phyloP scores from a whole-genome alignment of 1,140 invertebrate species.

The Sinella curviseta region DNA sequence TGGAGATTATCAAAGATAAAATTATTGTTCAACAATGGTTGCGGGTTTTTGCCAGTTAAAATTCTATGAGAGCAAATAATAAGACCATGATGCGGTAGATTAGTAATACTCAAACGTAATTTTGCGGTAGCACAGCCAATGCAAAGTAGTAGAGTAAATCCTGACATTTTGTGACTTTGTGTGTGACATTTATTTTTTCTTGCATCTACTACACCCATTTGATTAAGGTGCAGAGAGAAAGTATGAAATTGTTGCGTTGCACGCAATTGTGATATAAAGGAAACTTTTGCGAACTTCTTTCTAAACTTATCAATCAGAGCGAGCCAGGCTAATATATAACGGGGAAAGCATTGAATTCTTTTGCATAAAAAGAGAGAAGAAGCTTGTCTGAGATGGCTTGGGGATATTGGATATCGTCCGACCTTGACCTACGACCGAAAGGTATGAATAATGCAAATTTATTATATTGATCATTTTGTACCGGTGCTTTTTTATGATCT shows the following conservation, averaged over 20 bases:
- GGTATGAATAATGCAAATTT: not conserved
- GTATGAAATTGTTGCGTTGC: not conserved
- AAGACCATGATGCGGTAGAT: too few species aligned
- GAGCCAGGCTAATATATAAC: too few species aligned
- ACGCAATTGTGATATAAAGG: not conserved
- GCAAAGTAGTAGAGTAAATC: too few species aligned
- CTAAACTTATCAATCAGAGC: not conserved
- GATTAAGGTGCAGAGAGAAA: not conserved
- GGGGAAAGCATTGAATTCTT: too few species aligned
- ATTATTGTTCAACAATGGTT: too few species aligned
- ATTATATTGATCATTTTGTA: not conserved
- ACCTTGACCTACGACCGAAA: constrained; percentile 36
- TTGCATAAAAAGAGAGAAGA: not conserved
- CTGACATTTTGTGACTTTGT: too few species aligned
- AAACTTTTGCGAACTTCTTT: not conserved
- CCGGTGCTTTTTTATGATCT: too few species aligned
- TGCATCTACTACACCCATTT: not conserved
- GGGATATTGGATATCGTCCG: constrained; percentile 49
- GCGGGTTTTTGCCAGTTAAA: too few species aligned
- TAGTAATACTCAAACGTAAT: too few species aligned
- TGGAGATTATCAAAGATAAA: too few species aligned
- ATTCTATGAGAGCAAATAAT: too few species aligned
- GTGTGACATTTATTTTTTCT: not conserved
- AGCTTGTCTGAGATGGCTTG: constrained; percentile 42
- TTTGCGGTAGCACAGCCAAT: too few species aligned